A percentile compares a stretch with the other conserved stretches of the same genome.
phyloP scores from a whole-genome alignment of 2,888 invertebrate genomes.

The Falcaria lacertinaria region DNA sequence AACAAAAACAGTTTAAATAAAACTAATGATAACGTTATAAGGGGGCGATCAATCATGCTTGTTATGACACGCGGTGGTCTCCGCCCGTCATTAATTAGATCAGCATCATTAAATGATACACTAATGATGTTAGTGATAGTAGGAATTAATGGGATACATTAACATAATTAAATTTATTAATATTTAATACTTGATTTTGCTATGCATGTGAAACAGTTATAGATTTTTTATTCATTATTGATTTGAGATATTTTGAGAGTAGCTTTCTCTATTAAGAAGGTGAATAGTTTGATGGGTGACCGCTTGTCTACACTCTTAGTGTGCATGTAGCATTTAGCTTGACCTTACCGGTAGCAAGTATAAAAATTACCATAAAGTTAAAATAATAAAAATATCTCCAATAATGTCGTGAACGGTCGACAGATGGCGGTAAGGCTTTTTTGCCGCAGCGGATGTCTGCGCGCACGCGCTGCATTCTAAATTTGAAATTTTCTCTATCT shows the following conservation, averaged over 20 bases:
- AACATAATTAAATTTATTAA: slow-evolving; percentile 13
- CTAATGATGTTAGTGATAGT: slow-evolving; percentile 32
- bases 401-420: slow-evolving; percentile 28
- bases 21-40: slow-evolving; percentile 39
- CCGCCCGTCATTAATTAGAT: slow-evolving; percentile 56
- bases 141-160: neutral
- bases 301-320: too few relatives aligned
- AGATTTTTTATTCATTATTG: too few relatives aligned
- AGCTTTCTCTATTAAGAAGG: too few relatives aligned
- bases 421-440: slow-evolving; percentile 67
- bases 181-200: neutral
- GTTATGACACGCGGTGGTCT: slow-evolving; percentile 54
- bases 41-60: slow-evolving; percentile 49
- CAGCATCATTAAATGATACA: slow-evolving; percentile 28
- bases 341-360: too few relatives aligned
- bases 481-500: slow-evolving; percentile 59
- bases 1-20: slow-evolving; percentile 6
- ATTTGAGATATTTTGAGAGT: too few relatives aligned
- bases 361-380: neutral
- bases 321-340: too few relatives aligned
- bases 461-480: slow-evolving; percentile 78
- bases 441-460: slow-evolving; percentile 72
- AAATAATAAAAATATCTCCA: neutral
- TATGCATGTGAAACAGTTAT: too few relatives aligned
- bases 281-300: too few relatives aligned